Percentiles rank a stretch among this genome's conserved stretches.
phyloP scores from a whole-genome alignment of 1,140 invertebrate species.

The Triops cancriformis region DNA sequence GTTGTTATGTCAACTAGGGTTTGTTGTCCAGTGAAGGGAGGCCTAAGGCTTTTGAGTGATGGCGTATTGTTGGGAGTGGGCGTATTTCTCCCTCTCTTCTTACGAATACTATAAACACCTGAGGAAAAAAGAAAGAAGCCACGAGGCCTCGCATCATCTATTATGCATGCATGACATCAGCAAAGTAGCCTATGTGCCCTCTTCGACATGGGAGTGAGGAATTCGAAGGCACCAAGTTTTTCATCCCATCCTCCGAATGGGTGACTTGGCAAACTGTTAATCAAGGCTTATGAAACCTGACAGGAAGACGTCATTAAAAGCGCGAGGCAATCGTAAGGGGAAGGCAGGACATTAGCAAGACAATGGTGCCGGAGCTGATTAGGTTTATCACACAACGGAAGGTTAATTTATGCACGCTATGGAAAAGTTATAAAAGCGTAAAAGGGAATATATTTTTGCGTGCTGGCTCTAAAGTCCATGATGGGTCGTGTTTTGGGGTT shows the following conservation, averaged over 20 bases:
- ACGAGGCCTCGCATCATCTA: neutral
- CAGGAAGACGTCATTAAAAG: neutral
- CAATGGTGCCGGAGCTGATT: neutral
- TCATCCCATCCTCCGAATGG: neutral
- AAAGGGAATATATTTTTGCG: neutral
- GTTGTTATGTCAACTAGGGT: too few relatives aligned
- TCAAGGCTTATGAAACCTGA: neutral
- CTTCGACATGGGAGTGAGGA: neutral
- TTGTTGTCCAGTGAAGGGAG: neutral
- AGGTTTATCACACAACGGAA: neutral
- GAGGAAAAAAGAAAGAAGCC: neutral
- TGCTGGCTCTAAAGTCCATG: neutral
- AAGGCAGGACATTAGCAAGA: neutral
- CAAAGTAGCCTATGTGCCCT: neutral
- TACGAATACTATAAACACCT: neutral
- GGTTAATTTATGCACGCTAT: slow-evolving; percentile 1
- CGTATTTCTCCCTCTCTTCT: neutral
- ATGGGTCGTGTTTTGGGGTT: neutral
- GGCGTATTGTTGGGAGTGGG: neutral
- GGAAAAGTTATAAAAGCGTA: neutral
- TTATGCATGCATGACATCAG: slow-evolving; percentile 4
- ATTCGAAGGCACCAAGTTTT: neutral
- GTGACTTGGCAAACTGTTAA: neutral
- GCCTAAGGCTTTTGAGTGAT: neutral
- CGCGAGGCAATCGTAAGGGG: neutral